Evolutionary conservation across 2,797 vertebrate species (phyloP), one percentile per base, ranked within the genome.

Genomic region (Petrocephalus sullivani): DNA sequence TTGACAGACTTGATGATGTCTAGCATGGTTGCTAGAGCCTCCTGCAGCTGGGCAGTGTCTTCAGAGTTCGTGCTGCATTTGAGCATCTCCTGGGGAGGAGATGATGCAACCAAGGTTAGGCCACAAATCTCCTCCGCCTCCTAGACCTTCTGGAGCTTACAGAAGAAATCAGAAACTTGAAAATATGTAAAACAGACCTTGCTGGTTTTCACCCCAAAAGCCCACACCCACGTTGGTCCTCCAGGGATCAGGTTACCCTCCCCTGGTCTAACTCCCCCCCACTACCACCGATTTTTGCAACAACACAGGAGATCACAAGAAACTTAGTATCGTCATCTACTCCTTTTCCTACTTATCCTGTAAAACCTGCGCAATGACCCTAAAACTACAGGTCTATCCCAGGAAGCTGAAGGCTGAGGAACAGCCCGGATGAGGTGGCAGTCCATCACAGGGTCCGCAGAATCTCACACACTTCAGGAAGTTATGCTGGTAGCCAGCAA

Each of bases 1-100:
- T 99, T 98, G 57, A 97, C 98, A 0, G 98, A 98, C 91, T 97
- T 98, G 92, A 99, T 98, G 90, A 99, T 97, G 92, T 98, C 96
- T 87, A 98, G 93, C 91, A 99, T 75, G 0, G 97, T 96, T 37
- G 96, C 95, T 87, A 98, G 91, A 5, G 97, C 98, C 93, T 98
- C 97, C 88, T 97, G 97, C 90, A 98, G 3, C 93, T 98, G 96
- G 0, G 93, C 95, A 0, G 95, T 96, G 51, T 96, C 96, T 88
- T 97, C 95, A 0, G 95, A 95, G 49, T 96, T 96, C 88, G 97
- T 97, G 92, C 94, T 97, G 92, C 96, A 98, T 90, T 97, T 97
- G 23, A 97, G 92, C 96, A 96, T 96, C 91, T 97, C 96, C 98
- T 99, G 89, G 82, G 84, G 87, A 83, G 91, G 1, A 10, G 33